Evolutionary conservation across 1,140 invertebrate species (phyloP), one percentile per base, ranked within the genome.

Genomic region (silkworm (Bombyx mori)): DNA sequence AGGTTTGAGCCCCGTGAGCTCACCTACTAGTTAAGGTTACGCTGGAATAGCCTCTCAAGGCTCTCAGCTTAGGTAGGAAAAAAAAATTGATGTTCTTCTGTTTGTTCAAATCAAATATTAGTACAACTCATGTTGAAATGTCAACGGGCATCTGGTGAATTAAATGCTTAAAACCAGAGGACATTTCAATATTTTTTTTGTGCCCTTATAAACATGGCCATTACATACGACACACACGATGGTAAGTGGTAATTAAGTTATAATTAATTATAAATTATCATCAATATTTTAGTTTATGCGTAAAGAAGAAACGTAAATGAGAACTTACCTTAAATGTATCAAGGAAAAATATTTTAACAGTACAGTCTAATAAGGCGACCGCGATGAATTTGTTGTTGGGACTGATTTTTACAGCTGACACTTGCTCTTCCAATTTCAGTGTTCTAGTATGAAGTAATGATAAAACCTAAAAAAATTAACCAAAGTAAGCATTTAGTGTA

Each of bases 291-390:
- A 5, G 2, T 35, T 35, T 35, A 35, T 35, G 2, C 4, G 26
- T 35, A 35, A 5, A 47, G 8, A 47, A 10, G n/a, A 22, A 57
- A 57, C 44, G 42, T 44, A 0, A 53, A 9, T 10, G 46, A n/a
- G 10, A 47, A 44, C 52, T 58, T 56, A 96, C 94, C 90, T 99
- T 99, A 57, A 99, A 93, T 18, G 95, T 94, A 75, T 99, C 97
- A 9, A 94, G 72, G 77, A 98, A 99, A 82, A 98, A 99, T 63
- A 99, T 93, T 88, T 99, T 98, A 0, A 99, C 95, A 10, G 97
- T 99, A 10, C 92, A 94, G 88, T 99, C 97, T 3, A 99, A 82
- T 9, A 99, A 84, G 1, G 96, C 93, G 42, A 96, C 96, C 6
- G 97, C 97, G 12, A 99, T 79, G 66, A 97, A 95, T 88, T 93